These are phyloP conservation scores for Sorex araneus DNA, from an alignment of 2,113 vertebrate species.

Conservation along the genomic window DNA sequence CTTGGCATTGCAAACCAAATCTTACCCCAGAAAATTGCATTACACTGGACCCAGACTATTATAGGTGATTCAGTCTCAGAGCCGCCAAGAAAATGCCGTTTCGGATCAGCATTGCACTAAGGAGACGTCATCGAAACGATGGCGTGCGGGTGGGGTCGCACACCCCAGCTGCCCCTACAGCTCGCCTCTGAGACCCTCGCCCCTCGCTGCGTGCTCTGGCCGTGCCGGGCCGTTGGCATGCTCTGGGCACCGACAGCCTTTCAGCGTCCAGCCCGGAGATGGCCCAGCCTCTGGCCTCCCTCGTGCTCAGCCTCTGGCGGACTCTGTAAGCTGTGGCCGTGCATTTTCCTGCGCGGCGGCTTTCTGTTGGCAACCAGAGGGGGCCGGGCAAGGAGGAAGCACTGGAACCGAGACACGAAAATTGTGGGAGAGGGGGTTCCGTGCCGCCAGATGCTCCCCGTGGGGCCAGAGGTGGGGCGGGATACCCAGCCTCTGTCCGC, in stretches of 20 bases:
- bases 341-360: conserved; percentile 49
- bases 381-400: not conserved
- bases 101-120: not conserved
- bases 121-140: not conserved
- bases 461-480: no score
- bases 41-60: conserved; percentile 10
- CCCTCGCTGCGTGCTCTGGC: rapidly evolving
- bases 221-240: not conserved
- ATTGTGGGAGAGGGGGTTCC: not conserved
- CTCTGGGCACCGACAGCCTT: not conserved
- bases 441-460: not conserved
- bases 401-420: conserved; percentile 27
- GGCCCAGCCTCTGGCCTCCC: not conserved
- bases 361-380: not conserved
- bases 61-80: not conserved
- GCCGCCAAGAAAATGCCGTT: not conserved
- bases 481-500: not conserved
- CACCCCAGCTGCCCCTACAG: not conserved
- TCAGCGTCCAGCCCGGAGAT: not conserved
- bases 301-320: not conserved
- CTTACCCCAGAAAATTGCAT: not conserved
- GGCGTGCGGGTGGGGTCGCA: not conserved
- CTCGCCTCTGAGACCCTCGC: not conserved
- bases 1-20: conserved; percentile 11
- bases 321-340: not conserved